Base-by-base conservation (phyloP, 2,888 invertebrate genomes). In the Nysson spinosus region DNA sequence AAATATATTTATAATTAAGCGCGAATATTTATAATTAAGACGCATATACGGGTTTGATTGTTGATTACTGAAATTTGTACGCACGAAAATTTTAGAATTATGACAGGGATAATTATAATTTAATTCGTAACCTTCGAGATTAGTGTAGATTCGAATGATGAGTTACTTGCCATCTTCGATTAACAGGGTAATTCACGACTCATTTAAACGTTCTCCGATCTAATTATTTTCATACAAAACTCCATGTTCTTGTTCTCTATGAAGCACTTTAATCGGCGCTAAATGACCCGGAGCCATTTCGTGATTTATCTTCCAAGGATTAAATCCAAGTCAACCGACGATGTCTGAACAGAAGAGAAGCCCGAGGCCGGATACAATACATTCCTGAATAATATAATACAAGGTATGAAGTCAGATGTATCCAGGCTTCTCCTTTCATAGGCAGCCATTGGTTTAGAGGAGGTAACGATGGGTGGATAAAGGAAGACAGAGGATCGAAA, bases 401-500 rank as follows among this genome's bases (percentile, higher is more conserved):
- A n/a, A 9, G n/a, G n/a, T 7, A n/a, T 12, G 6, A 22, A 37
- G 30, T 52, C 9, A 2, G 22, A 6, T 43, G 32, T 20, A 28
- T 43, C 34, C 5, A 9, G n/a, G 28, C 24, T 37, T 22, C 0
- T 26, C 11, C 12, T n/a, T n/a, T n/a, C n/a, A n/a, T n/a, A n/a
- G n/a, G n/a, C n/a, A n/a, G n/a, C n/a, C n/a, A n/a, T n/a, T n/a
- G n/a, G 5, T 24, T 11, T 3, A 3, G 42, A 11, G n/a, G 19
- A 7, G 11, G 22, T 12, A 20, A 5, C n/a, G n/a, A n/a, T n/a
- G 37, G 16, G 58, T 22, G 12, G 19, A 30, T 5, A 43, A 22
- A 46, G 40, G 17, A 22, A 26, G 43, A 30, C 30, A 19, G 34
- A 34, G 32, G 40, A 28, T 28, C 39, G 58, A 28, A 39, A 47